Evolutionary conservation across 2,113 vertebrate genomes (phyloP).

Genomic region (Lycaon pictus): DNA sequence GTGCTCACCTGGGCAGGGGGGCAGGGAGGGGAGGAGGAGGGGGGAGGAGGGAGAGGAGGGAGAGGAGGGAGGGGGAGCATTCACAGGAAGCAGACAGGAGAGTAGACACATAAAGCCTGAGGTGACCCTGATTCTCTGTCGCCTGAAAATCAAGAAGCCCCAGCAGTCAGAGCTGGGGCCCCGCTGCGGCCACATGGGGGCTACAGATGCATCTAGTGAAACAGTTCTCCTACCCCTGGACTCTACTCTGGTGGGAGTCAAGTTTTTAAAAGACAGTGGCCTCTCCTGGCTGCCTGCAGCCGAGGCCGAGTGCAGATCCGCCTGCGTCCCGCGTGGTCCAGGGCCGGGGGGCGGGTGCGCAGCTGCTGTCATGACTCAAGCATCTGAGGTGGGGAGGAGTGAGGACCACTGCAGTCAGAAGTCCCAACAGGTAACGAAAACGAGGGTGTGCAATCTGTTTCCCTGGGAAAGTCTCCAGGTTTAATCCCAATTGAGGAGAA

Average conservation of each 20-base stretch:
- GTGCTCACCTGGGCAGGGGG: rapidly evolving
- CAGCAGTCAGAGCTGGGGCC: neutral
- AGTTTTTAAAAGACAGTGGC: neutral
- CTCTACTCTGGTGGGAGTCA: neutral
- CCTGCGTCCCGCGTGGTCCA: rapidly evolving
- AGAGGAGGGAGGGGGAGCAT: rapidly evolving
- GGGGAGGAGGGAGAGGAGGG: no score
- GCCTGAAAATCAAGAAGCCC: neutral
- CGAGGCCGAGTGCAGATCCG: neutral
- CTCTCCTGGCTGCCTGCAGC: neutral
- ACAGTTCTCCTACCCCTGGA: neutral
- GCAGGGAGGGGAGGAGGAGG: neutral
- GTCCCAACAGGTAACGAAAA: neutral
- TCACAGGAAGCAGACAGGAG: neutral
- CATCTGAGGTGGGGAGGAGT: neutral
- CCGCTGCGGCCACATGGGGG: rapidly evolving
- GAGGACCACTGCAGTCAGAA: neutral
- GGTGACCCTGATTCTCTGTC: neutral
- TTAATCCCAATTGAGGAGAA: neutral
- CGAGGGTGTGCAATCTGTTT: neutral
- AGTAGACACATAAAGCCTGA: neutral
- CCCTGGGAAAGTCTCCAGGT: neutral
- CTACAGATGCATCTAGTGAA: neutral
- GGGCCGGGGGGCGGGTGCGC: rapidly evolving
- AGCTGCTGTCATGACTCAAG: rapidly evolving